phyloP scores from a whole-genome alignment of 2,888 invertebrate species.

The Tipula lateralis region DNA sequence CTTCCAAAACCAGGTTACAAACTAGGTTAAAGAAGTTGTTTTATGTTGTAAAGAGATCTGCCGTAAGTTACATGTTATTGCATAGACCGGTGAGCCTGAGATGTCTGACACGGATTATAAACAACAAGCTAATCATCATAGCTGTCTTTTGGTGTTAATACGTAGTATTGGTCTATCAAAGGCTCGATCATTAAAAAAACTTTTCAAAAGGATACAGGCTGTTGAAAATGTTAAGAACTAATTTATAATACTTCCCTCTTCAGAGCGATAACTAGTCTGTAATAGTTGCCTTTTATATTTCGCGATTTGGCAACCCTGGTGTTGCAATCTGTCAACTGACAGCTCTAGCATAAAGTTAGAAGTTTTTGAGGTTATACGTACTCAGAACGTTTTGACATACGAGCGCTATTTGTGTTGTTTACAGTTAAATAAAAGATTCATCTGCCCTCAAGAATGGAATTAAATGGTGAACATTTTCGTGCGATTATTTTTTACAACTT shows the following conservation, averaged over 20 bases:
- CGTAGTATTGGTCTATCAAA: slow-evolving; percentile 72
- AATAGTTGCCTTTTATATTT: no score
- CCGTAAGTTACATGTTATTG: slow-evolving; percentile 83
- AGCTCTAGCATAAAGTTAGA: no score
- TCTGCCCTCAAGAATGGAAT: no score
- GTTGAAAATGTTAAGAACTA: slow-evolving; percentile 71
- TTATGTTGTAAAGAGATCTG: slow-evolving; percentile 65
- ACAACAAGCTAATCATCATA: slow-evolving; percentile 90
- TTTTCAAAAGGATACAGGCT: slow-evolving; percentile 78
- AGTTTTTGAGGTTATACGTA: no score
- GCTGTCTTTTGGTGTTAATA: slow-evolving; percentile 78
- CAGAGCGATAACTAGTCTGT: neutral
- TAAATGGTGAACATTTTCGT: no score
- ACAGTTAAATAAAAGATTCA: no score
- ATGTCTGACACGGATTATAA: slow-evolving; percentile 95
- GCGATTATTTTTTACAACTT: no score
- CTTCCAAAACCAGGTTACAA: neutral
- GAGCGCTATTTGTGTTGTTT: no score
- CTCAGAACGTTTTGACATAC: no score
- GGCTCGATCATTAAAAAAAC: slow-evolving; percentile 56
- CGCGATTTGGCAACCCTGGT: no score
- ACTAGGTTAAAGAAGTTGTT: neutral
- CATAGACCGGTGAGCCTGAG: slow-evolving; percentile 78
- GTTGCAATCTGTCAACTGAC: no score
- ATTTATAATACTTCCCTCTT: neutral